These are phyloP conservation scores for Palloptera scutellata DNA, from an alignment of 2,888 invertebrate species.

Conservation along the genomic window DNA sequence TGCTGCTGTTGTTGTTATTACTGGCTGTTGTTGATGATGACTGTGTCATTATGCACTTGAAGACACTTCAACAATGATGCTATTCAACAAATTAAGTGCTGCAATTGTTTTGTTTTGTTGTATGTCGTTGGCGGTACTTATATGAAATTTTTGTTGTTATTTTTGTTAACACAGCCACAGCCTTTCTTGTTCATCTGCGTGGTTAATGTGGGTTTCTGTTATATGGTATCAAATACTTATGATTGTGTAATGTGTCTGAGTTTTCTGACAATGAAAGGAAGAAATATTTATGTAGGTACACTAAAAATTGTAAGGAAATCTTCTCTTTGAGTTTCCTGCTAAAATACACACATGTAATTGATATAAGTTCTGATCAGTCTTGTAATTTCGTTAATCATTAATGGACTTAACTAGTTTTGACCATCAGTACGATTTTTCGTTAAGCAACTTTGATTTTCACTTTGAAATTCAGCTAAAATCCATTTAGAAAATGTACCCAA, in stretches of 20 bases:
- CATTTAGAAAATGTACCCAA: no score
- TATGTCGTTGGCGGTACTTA: conserved; percentile 1
- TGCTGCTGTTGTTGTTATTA: conserved; percentile 14
- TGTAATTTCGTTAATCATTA: no score
- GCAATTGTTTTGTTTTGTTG: conserved; percentile 28
- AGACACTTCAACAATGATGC: conserved; percentile 32
- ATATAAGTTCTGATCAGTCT: no score
- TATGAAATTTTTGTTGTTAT: conserved; percentile 8
- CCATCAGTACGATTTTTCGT: no score
- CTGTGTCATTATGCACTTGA: conserved; percentile 38
- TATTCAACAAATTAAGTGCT: conserved; percentile 36
- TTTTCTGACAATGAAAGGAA: background rate
- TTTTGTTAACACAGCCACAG: conserved; percentile 6
- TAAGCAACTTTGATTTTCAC: no score
- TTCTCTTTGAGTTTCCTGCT: no score
- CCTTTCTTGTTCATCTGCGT: conserved; percentile 8
- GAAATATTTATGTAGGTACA: no score
- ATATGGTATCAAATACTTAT: no score
- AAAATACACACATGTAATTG: no score
- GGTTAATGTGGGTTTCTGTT: conserved; percentile 23
- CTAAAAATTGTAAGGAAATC: no score
- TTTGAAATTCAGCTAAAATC: no score
- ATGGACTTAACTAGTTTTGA: no score
- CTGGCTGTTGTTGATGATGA: conserved; percentile 29
- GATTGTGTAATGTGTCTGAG: conserved; percentile 26